Evolutionary conservation across 2,888 invertebrate genomes (phyloP).

Genomic region (Ectropis crepuscularia): DNA sequence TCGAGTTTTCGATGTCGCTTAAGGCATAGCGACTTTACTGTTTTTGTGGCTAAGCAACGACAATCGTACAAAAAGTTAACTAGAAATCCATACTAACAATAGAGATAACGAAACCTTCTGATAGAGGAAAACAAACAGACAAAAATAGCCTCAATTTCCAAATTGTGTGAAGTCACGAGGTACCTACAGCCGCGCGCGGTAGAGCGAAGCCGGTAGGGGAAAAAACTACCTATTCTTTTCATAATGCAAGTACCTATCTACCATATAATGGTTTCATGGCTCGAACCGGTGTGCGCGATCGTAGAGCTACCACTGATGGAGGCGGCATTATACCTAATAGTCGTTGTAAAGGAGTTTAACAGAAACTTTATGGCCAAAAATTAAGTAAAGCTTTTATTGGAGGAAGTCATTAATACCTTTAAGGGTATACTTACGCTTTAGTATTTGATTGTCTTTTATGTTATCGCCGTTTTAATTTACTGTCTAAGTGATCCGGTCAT

Average conservation of each 20-base stretch:
- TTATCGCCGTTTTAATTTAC: no score
- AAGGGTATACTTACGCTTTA: background rate
- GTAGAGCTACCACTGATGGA: constrained; percentile 39
- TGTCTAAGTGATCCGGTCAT: no score
- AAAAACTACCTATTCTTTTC: constrained; percentile 58
- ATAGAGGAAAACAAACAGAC: constrained; percentile 42
- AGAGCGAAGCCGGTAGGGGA: constrained; percentile 62
- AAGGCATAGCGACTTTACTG: no score
- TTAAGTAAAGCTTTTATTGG: constrained; percentile 9
- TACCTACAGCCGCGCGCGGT: constrained; percentile 55
- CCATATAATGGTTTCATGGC: constrained; percentile 29
- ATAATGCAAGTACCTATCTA: constrained; percentile 36
- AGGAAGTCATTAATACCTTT: background rate
- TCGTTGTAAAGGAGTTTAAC: constrained; percentile 22
- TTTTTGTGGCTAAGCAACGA: background rate
- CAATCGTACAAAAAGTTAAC: constrained; percentile 15
- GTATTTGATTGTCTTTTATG: background rate
- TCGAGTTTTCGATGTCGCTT: no score
- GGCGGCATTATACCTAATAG: constrained; percentile 37
- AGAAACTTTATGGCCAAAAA: constrained; percentile 14
- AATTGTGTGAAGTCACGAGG: constrained; percentile 66
- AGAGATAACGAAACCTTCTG: constrained; percentile 12
- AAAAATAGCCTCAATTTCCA: constrained; percentile 50
- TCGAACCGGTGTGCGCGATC: constrained; percentile 28
- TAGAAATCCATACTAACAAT: constrained; percentile 16